Conservation (phyloP, 53 echinoderm and acorn worm genomes). For the Temnopleurus reevesii region DNA sequence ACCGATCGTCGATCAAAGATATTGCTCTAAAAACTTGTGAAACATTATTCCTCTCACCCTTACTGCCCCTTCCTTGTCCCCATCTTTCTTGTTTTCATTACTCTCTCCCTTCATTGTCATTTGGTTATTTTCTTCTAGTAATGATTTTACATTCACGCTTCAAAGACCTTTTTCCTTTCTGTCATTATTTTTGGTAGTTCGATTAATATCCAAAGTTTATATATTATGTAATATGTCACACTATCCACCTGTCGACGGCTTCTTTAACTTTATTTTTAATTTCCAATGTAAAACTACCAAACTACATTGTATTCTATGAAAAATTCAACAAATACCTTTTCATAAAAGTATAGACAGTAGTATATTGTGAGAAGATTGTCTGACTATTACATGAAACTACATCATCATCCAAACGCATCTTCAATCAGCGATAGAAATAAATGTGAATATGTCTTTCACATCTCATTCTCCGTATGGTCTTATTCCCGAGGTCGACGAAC, state of each 20-base stretch:
- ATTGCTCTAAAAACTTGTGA: background rate
- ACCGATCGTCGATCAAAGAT: background rate
- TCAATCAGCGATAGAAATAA: background rate
- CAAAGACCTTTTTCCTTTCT: background rate
- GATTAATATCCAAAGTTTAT: background rate
- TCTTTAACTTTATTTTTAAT: background rate
- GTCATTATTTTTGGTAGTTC: background rate
- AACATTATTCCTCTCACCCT: background rate
- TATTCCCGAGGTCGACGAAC: constrained; percentile 15
- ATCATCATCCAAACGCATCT: background rate
- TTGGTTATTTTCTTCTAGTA: background rate
- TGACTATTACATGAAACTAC: background rate
- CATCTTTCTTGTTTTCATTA: background rate
- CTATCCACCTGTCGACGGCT: background rate
- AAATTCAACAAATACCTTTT: too few relatives aligned
- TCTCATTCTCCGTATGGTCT: background rate
- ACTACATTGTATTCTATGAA: too few relatives aligned
- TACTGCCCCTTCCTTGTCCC: background rate
- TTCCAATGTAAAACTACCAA: background rate
- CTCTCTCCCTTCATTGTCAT: background rate
- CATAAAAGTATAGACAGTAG: too few relatives aligned
- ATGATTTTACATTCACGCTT: background rate
- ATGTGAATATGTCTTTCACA: background rate
- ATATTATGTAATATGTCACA: too few relatives aligned
- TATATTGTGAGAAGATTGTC: too few relatives aligned